Conservation (phyloP, 2,888 invertebrate genomes). For the Nematopogon swammerdamellus region DNA sequence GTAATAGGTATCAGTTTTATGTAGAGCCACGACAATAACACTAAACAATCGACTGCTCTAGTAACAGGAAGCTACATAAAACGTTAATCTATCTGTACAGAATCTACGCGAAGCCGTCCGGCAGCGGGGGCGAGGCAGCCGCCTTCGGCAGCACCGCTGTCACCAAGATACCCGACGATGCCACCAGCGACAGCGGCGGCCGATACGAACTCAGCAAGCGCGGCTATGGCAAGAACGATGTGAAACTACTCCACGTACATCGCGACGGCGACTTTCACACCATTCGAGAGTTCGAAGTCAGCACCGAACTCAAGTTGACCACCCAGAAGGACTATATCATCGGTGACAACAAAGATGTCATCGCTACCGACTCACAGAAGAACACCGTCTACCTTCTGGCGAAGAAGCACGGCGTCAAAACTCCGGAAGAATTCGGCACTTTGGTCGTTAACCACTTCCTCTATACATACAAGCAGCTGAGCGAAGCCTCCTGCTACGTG, state of each 20-base stretch:
- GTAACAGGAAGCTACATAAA: too few species aligned
- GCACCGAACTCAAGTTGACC: conserved; percentile 66
- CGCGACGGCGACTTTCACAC: conserved; percentile 64
- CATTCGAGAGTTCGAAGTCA: conserved; percentile 71
- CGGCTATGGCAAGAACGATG: conserved; percentile 72
- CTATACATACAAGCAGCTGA: conserved; percentile 71
- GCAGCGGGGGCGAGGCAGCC: conserved; percentile 25
- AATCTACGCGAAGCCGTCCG: conserved; percentile 50
- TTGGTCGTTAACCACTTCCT: conserved; percentile 73
- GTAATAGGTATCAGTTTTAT: too few species aligned
- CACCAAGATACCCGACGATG: conserved; percentile 24
- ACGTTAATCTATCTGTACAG: too few species aligned
- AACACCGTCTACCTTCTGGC: conserved; percentile 78
- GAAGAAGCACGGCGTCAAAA: conserved; percentile 72
- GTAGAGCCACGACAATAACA: too few species aligned
- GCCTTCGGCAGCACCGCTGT: conserved; percentile 5
- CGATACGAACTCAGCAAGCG: conserved; percentile 61
- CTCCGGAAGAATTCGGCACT: conserved; percentile 74
- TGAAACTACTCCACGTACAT: conserved; percentile 69
- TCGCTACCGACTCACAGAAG: conserved; percentile 81
- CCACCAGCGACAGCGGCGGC: conserved; percentile 41
- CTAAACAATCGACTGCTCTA: too few species aligned
- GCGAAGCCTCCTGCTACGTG: conserved; percentile 65
- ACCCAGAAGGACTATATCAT: conserved; percentile 68
- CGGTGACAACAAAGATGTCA: conserved; percentile 76